Percentiles rank a stretch among this genome's conserved stretches.
These are phyloP conservation scores for Paelopatides confundens DNA, from an alignment of 53 echinoderm and acorn worm genomes.

Conservation along the genomic window DNA sequence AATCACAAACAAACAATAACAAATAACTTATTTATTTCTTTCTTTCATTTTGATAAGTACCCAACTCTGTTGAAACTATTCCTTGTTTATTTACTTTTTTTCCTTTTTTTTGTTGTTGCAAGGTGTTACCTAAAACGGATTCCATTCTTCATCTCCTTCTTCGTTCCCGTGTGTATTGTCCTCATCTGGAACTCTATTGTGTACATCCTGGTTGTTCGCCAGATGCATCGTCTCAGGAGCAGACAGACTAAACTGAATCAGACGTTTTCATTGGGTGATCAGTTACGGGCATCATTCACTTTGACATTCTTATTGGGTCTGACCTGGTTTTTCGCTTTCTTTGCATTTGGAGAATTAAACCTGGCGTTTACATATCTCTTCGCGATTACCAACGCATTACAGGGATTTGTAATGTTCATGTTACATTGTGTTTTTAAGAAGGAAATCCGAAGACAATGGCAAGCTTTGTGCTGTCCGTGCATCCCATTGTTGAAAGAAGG, in stretches of 20 bases:
- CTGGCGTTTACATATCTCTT: conserved; percentile 89
- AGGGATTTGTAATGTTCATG: conserved; percentile 81
- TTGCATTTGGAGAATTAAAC: conserved; percentile 82
- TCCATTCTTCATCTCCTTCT: conserved; percentile 80
- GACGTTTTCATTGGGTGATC: conserved; percentile 74
- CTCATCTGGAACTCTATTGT: conserved; percentile 87
- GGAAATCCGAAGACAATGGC: conserved; percentile 86
- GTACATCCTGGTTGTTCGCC: conserved; percentile 78
- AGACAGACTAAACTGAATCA: conserved; percentile 73
- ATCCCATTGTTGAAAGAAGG: conserved; percentile 66
- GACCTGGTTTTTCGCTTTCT: conserved; percentile 89
- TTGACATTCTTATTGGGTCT: conserved; percentile 90
- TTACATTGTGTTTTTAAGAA: conserved; percentile 86
- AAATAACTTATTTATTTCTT: too few species aligned
- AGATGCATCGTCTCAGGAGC: conserved; percentile 80
- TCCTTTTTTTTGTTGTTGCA: neutral
- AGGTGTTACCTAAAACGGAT: conserved; percentile 86
- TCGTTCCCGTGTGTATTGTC: conserved; percentile 78
- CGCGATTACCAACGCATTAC: conserved; percentile 85
- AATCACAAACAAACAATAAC: too few species aligned
- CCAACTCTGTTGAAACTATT: too few species aligned
- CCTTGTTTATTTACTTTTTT: too few species aligned
- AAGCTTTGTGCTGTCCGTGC: conserved; percentile 75
- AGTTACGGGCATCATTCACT: conserved; percentile 82
- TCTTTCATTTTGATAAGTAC: too few species aligned